phyloP scores from a whole-genome alignment of 2,888 invertebrate genomes.

The Orthonevra nobilis region DNA sequence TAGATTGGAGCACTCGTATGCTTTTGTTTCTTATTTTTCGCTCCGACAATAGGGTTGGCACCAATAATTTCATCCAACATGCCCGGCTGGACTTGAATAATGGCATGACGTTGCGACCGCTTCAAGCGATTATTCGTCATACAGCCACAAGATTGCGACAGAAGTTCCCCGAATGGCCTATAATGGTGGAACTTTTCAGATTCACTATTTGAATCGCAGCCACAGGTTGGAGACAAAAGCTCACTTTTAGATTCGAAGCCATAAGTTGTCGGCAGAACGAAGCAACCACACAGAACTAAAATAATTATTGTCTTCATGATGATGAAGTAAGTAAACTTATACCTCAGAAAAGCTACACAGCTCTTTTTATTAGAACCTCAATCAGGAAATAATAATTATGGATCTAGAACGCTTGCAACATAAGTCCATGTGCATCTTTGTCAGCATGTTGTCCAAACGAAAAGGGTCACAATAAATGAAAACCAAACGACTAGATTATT shows the following conservation, averaged over 20 bases:
- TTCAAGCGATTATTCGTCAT: conserved; percentile 8
- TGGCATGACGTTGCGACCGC: conserved; percentile 20
- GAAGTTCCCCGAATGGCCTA: conserved; percentile 22
- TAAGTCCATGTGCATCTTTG: neutral
- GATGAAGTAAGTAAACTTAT: conserved; percentile 7
- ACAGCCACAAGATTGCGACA: conserved; percentile 28
- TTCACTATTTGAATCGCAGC: conserved; percentile 9
- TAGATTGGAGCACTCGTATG: neutral
- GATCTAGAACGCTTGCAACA: conserved; percentile 1
- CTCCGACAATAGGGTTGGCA: conserved; percentile 4
- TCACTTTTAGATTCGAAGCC: neutral
- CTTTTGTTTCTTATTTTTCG: conserved; percentile 14
- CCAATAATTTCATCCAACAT: conserved; percentile 44
- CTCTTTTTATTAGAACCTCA: conserved; percentile 41
- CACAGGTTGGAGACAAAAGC: conserved; percentile 17
- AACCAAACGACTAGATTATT: neutral
- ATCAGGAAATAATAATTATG: conserved; percentile 34
- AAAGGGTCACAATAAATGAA: conserved; percentile 2
- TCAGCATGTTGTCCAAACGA: conserved; percentile 27
- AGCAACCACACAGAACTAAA: conserved; percentile 15
- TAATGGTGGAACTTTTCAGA: neutral
- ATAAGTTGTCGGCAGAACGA: conserved; percentile 3
- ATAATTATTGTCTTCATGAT: conserved; percentile 32
- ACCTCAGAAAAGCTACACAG: neutral
- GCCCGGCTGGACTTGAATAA: conserved; percentile 24